Conservation (phyloP, 2,888 invertebrate species). For the Hyposoter didymator region DNA sequence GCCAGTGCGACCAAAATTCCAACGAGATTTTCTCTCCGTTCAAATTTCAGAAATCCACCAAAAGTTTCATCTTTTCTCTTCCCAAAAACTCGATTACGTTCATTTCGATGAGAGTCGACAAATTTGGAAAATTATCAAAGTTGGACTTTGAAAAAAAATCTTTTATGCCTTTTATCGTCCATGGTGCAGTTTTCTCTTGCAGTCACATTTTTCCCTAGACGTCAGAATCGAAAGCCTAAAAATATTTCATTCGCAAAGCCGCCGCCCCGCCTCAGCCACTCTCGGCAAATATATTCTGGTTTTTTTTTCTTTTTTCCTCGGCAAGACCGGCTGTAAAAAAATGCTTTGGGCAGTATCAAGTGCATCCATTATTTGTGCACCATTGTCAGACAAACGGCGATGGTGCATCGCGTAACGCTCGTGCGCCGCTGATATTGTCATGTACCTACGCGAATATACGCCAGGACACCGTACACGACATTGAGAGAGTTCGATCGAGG, state of each 20-base stretch:
- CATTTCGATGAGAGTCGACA: not conserved
- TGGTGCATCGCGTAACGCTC: not conserved
- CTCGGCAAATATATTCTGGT: not conserved
- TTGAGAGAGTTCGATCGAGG: constrained; percentile 7
- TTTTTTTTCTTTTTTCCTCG: constrained; percentile 4
- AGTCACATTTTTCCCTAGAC: not conserved
- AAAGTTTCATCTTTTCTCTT: too few species aligned
- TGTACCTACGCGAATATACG: not conserved
- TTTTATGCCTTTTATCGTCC: not conserved
- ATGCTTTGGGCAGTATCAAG: constrained; percentile 1
- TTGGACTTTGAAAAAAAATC: not conserved
- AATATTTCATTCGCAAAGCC: constrained; percentile 9
- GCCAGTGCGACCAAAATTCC: not conserved
- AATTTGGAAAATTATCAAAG: not conserved
- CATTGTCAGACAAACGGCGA: constrained; percentile 18
- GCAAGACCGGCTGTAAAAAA: not conserved
- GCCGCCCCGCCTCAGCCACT: not conserved
- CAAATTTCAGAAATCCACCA: not conserved
- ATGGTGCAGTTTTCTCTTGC: not conserved
- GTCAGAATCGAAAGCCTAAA: not conserved
- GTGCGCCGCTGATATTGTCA: constrained; percentile 19
- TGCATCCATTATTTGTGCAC: constrained; percentile 42
- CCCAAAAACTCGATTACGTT: too few species aligned
- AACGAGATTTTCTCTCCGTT: not conserved
- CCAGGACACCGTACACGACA: not conserved